phyloP scores from a whole-genome alignment of 30 jellyfish, hydroid and myxozoan genomes.

The Nemopilema nomurai region DNA sequence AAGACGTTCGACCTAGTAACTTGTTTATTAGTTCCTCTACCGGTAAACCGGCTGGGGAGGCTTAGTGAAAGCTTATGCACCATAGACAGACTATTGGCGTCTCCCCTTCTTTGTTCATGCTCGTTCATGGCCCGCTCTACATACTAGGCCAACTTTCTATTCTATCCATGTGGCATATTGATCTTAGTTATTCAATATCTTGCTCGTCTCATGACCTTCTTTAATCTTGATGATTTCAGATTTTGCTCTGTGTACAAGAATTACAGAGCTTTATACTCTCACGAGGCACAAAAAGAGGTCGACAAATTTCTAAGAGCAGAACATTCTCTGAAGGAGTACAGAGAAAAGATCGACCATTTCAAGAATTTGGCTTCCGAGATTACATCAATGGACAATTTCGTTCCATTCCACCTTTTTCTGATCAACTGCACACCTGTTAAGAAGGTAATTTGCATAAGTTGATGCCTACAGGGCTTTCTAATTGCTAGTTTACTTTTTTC shows the following conservation, averaged over 20 bases:
- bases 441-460: conserved; percentile 12
- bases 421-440: conserved; percentile 65
- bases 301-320: conserved; percentile 32
- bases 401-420: conserved; percentile 64
- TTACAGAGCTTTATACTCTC: conserved; percentile 43
- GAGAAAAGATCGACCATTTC: conserved; percentile 55
- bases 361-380: conserved; percentile 60
- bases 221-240: too few relatives aligned
- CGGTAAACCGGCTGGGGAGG: too few relatives aligned
- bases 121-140: too few relatives aligned
- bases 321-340: conserved; percentile 56
- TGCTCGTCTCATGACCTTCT: neutral
- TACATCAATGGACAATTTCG: conserved; percentile 64
- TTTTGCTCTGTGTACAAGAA: conserved; percentile 54
- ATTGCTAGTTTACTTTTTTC: too few relatives aligned
- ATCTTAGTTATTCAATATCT: too few relatives aligned
- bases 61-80: too few relatives aligned
- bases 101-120: too few relatives aligned
- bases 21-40: too few relatives aligned
- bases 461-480: neutral
- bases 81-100: too few relatives aligned
- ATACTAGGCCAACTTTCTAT: too few relatives aligned
- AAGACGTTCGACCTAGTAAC: too few relatives aligned
- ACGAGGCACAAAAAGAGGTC: conserved; percentile 49
- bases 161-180: too few relatives aligned